Evolutionary conservation across 2,797 vertebrate species (phyloP).

Genomic region (Enteromius afrohamiltoni): DNA sequence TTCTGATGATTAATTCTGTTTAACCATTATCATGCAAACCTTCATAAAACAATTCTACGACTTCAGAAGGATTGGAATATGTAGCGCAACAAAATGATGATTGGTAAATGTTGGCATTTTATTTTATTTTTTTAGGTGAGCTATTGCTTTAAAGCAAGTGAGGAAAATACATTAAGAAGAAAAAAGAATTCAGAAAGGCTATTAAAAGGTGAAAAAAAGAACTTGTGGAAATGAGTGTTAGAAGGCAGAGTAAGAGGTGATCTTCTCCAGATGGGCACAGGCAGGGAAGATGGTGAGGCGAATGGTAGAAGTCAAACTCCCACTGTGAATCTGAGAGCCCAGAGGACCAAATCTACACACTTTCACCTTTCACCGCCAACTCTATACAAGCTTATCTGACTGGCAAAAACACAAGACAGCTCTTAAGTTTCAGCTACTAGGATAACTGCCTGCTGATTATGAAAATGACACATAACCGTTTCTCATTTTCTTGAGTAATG

Average conservation of each 20-base stretch:
- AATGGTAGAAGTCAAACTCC: conserved; percentile 37
- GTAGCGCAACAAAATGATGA: not conserved
- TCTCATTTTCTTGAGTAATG: conserved; percentile 19
- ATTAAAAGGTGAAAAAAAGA: not conserved
- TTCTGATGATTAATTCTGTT: not conserved
- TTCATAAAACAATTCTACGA: not conserved
- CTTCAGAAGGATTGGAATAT: not conserved
- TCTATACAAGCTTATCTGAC: conserved; percentile 26
- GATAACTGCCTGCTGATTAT: conserved; percentile 15
- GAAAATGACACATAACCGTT: not conserved
- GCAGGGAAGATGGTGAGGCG: conserved; percentile 11
- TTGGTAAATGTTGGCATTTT: not conserved
- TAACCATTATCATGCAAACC: not conserved
- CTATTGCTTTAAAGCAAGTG: not conserved
- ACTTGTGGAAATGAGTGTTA: not conserved
- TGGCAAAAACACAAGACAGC: conserved; percentile 15
- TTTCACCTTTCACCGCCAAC: conserved; percentile 4
- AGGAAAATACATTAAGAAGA: not conserved
- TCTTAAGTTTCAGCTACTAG: conserved; percentile 21
- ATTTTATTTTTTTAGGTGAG: conserved; percentile 12
- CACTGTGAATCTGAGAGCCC: conserved; percentile 26
- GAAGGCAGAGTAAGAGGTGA: not conserved
- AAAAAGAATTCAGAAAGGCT: conserved; percentile 1
- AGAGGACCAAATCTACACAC: conserved; percentile 8
- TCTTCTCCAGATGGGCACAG: conserved; percentile 3